These are phyloP conservation scores for Petrosia ficiformis DNA, from an alignment of 37 sponge, comb jelly and placozoan genomes.

Conservation along the genomic window DNA sequence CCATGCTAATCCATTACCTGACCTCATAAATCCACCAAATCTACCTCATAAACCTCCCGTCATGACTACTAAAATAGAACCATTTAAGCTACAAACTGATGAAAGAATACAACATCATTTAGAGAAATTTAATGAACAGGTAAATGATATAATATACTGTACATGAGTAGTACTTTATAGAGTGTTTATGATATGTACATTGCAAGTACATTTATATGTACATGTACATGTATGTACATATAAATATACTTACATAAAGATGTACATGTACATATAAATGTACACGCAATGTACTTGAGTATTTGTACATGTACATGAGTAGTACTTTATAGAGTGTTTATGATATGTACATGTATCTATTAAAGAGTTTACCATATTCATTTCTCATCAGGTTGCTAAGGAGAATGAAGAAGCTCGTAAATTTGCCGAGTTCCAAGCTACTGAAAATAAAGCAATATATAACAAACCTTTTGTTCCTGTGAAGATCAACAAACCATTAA, in stretches of 20 bases:
- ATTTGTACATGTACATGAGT: neutral
- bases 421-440: conserved; percentile 61
- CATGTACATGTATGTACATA: too few species aligned
- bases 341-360: too few species aligned
- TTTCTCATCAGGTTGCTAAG: conserved; percentile 45
- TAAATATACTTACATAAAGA: too few species aligned
- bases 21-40: neutral
- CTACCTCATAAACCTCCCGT: neutral
- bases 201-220: too few species aligned
- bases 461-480: conserved; percentile 52
- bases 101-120: conserved; percentile 43
- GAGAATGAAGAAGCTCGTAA: conserved; percentile 12
- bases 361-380: too few species aligned
- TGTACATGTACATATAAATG: too few species aligned
- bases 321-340: neutral
- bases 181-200: too few species aligned
- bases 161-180: neutral
- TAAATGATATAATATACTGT: neutral
- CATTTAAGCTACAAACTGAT: conserved; percentile 61
- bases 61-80: conserved; percentile 32
- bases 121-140: conserved; percentile 48
- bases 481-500: conserved; percentile 30
- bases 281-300: too few species aligned
- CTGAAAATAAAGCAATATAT: conserved; percentile 29
- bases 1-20: conserved; percentile 49